Conservation (phyloP, 1,140 invertebrate genomes). For the Nephotettix cincticeps region DNA sequence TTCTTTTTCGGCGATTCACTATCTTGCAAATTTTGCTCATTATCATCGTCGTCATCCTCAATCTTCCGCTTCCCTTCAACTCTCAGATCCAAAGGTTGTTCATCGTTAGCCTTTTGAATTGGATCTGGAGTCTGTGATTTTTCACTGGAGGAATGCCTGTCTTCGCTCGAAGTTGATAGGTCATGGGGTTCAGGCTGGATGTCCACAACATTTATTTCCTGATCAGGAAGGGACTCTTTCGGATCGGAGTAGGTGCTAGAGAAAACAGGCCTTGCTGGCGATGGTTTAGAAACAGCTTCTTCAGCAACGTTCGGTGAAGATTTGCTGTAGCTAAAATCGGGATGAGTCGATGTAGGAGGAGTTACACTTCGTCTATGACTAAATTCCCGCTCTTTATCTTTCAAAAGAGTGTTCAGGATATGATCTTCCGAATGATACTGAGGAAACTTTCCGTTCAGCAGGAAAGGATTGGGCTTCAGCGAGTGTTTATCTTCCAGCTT, state of each 20-base stretch:
- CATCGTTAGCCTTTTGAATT: slow-evolving; percentile 43
- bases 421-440: slow-evolving; percentile 6
- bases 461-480: background rate
- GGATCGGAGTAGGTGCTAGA: slow-evolving; percentile 42
- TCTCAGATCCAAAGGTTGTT: slow-evolving; percentile 74
- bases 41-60: background rate
- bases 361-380: slow-evolving; percentile 41
- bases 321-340: slow-evolving; percentile 44
- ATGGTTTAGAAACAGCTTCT: slow-evolving; percentile 62
- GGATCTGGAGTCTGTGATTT: background rate
- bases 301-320: slow-evolving; percentile 64
- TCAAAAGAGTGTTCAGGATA: background rate
- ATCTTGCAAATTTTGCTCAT: background rate
- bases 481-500: background rate
- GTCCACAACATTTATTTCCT: background rate
- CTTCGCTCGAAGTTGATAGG: slow-evolving; percentile 47
- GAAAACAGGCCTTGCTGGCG: slow-evolving; percentile 57
- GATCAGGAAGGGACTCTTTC: slow-evolving; percentile 13
- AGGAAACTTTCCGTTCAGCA: background rate
- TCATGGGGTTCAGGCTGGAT: slow-evolving; percentile 40
- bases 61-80: slow-evolving; percentile 47
- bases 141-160: slow-evolving; percentile 7
- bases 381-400: background rate
- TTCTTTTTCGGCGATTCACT: background rate
- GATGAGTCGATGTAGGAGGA: slow-evolving; percentile 44